Base-by-base conservation (phyloP, 2,113 vertebrate genomes). In the Rhinolophus sinicus region DNA sequence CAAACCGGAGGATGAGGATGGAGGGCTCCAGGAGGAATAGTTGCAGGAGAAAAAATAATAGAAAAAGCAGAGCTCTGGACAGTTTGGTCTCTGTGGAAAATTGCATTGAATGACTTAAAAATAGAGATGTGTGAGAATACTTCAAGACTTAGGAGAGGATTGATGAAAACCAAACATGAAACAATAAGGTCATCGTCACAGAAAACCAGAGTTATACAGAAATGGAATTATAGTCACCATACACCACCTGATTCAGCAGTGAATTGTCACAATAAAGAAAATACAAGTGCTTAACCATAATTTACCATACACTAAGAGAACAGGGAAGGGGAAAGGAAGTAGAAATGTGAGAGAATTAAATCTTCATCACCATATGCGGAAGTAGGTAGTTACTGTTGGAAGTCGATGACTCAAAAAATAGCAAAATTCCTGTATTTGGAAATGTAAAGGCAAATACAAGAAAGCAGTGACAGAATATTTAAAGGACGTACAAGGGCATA, bases 221-320 rank as follows among this genome's bases (percentile, higher is more conserved):
- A 83, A 73, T 73, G 4, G 33, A 87, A 56, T 72, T 67, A 81
- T 18, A 40, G 6, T 75, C 24, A 18, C 54, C 64, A 64, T 24
- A 69, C 2, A 73, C 6, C 28, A 35, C 35, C 26, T 94, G 28
- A 50, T 40, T 92, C 26, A 92, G 19, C 30, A 75, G 50, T 47
- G 30, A 93, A 75, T 56, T 69, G 28, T 73, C 40, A 90, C 12
- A 94, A 28, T 65, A 82, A 94, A 28, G 14, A 81, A 97, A 89
- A 80, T 6, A 50, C 5, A 38, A 67, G 60, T 54, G 33, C 18
- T 89, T 44, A 65, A 54, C 38, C 8, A 30, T 65, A 38, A 72
- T 10, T 64, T 82, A 64, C 15, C 14, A 40, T 87, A 28, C 22
- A 65, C 12, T 77, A 54, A 87, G 8, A 83, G 38, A 65, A 60